Conservation (phyloP, 37 sponge, comb jelly and placozoan genomes). For the Aphrocallistes beatrix region DNA sequence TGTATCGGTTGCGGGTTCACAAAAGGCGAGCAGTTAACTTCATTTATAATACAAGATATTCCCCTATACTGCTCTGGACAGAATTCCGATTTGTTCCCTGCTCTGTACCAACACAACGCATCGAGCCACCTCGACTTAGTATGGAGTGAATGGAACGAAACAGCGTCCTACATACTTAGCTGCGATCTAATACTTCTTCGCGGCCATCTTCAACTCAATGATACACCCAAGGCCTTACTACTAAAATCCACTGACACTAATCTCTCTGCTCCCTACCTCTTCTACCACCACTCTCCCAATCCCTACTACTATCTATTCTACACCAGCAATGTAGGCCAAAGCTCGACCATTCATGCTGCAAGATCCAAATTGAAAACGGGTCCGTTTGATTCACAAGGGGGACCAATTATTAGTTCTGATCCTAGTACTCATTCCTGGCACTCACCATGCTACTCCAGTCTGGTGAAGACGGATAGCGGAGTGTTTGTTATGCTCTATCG, state of each 20-base stretch:
- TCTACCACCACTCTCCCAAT: background rate
- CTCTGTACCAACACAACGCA: background rate
- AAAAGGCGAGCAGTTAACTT: background rate
- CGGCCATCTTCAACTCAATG: too few relatives aligned
- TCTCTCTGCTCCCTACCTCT: background rate
- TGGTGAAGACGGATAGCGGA: background rate
- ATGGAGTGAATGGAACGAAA: background rate
- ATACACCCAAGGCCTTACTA: too few relatives aligned
- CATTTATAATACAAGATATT: background rate
- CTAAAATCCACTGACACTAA: background rate
- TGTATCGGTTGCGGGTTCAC: conserved; percentile 9
- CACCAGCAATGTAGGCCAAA: too few relatives aligned
- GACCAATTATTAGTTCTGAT: background rate
- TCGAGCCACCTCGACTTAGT: background rate
- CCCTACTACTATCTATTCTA: background rate
- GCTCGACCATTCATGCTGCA: too few relatives aligned
- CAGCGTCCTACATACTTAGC: too few relatives aligned
- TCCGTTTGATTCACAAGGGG: too few relatives aligned
- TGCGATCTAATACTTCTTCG: too few relatives aligned
- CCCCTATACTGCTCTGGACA: background rate
- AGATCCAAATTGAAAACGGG: too few relatives aligned
- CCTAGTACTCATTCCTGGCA: background rate
- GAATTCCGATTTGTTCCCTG: background rate
- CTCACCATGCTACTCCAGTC: background rate
- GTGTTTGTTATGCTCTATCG: background rate